Conservation (phyloP, 2,888 invertebrate species). For the Zonitis immaculata region DNA sequence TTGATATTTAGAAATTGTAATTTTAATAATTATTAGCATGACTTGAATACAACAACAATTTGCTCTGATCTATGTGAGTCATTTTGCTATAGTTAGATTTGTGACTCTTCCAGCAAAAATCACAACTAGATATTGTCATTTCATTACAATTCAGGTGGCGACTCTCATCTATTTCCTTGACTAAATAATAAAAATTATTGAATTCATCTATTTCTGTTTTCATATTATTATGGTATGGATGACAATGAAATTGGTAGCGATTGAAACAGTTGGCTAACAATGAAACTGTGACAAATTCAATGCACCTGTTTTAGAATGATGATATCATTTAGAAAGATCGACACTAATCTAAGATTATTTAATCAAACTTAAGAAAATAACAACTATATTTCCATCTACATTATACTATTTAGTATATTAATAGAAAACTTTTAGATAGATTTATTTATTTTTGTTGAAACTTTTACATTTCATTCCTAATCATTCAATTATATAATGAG, state of each 20-base stretch:
- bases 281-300: background rate
- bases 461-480: background rate
- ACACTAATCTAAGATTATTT: background rate
- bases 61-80: slow-evolving; percentile 32
- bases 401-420: too few species aligned
- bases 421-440: too few species aligned
- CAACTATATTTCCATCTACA: background rate
- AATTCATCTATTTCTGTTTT: background rate
- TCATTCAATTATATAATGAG: background rate
- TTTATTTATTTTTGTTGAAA: background rate
- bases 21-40: background rate
- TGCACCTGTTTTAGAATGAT: background rate
- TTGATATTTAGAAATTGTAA: too few species aligned
- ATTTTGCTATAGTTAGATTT: slow-evolving; percentile 30
- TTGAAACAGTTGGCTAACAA: too few species aligned
- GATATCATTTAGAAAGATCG: background rate
- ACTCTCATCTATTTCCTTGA: too few species aligned
- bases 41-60: slow-evolving; percentile 32
- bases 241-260: background rate
- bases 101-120: slow-evolving; percentile 23
- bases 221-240: background rate
- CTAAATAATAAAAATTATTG: too few species aligned
- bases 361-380: background rate
- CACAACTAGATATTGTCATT: background rate
- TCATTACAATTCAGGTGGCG: background rate